Conservation (phyloP, 30 jellyfish, hydroid and myxozoan genomes). For the Aurelia aurita region DNA sequence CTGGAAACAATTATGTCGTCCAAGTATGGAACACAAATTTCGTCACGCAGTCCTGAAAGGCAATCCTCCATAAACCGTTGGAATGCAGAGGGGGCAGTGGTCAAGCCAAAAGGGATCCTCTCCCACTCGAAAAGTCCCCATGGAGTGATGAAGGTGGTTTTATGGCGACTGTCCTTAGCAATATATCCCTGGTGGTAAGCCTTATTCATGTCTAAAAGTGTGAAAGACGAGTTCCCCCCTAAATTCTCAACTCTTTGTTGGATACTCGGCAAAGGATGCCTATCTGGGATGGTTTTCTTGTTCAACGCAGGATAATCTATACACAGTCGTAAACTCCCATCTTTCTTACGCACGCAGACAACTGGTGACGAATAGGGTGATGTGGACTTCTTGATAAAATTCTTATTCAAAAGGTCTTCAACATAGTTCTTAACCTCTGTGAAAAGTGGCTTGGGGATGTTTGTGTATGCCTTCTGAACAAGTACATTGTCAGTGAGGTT, state of each 20-base stretch:
- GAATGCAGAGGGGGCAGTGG: slow-evolving; percentile 45
- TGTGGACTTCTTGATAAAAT: slow-evolving; percentile 13
- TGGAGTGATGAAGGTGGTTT: slow-evolving; percentile 44
- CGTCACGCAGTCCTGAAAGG: slow-evolving; percentile 35
- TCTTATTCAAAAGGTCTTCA: slow-evolving; percentile 10
- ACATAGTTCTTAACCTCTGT: slow-evolving; percentile 25
- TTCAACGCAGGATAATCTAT: slow-evolving; percentile 21
- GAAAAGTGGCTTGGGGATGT: slow-evolving; percentile 35
- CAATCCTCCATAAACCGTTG: too few species aligned
- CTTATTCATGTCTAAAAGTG: slow-evolving; percentile 12
- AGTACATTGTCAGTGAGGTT: too few species aligned
- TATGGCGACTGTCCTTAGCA: slow-evolving; percentile 14
- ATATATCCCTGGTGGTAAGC: slow-evolving; percentile 51
- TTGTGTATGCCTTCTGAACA: too few species aligned
- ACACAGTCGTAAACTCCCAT: slow-evolving; percentile 35
- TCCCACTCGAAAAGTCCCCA: slow-evolving; percentile 51
- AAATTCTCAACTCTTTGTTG: slow-evolving; percentile 18
- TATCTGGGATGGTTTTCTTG: slow-evolving; percentile 33
- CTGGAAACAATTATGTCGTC: slow-evolving; percentile 51
- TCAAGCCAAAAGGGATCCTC: slow-evolving; percentile 46
- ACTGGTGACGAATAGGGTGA: slow-evolving; percentile 29
- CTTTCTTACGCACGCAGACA: slow-evolving; percentile 32
- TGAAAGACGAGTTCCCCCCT: slow-evolving; percentile 29
- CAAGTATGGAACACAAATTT: slow-evolving; percentile 26
- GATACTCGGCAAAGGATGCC: slow-evolving; percentile 48